These are phyloP conservation scores for Malurus alboscapulatus DNA, from an alignment of 2,113 vertebrate species.

Conservation along the genomic window DNA sequence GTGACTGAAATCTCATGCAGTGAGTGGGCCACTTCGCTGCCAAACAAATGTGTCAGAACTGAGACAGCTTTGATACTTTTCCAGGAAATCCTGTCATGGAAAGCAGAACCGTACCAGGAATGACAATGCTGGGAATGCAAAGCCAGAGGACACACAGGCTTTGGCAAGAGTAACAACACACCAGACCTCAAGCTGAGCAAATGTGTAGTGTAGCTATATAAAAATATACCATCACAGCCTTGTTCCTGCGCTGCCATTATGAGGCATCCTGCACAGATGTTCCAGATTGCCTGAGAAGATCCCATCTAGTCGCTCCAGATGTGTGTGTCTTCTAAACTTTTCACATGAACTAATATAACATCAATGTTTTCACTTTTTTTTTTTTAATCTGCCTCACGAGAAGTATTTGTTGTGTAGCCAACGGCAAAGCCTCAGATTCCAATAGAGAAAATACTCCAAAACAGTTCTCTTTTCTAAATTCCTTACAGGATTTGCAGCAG, in stretches of 20 bases:
- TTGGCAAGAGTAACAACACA: not conserved
- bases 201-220: not conserved
- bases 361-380: not conserved
- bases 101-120: constrained; percentile 13
- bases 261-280: not conserved
- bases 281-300: not conserved
- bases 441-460: not conserved
- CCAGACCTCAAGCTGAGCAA: not conserved
- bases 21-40: not conserved
- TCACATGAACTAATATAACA: not conserved
- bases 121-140: not conserved
- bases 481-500: not conserved
- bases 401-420: not conserved
- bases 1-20: not conserved
- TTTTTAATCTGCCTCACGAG: not conserved
- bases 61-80: constrained; percentile 10
- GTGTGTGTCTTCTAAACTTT: not conserved
- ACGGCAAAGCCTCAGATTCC: not conserved
- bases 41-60: constrained; percentile 1
- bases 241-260: not conserved
- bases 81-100: constrained; percentile 40
- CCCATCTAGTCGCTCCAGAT: not conserved
- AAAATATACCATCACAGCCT: not conserved
- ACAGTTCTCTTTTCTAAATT: not conserved
- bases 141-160: not conserved